Base-by-base conservation (phyloP, 2,797 vertebrate species). In the Cygnus olor region DNA sequence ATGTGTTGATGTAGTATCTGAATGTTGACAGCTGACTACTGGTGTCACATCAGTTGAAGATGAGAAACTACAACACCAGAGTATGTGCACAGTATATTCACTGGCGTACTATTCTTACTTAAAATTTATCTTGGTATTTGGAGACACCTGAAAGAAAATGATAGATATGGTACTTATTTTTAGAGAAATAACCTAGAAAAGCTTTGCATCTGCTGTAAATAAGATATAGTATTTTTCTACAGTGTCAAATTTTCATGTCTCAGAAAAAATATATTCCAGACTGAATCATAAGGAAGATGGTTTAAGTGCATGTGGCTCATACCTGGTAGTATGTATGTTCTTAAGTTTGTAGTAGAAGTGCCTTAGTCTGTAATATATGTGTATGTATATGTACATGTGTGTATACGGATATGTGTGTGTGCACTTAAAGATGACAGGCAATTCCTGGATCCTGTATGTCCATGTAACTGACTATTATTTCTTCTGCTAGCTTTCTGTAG, bases 41-140 rank as follows among this genome's bases (percentile, higher is more conserved):
- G 53, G 36, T 47, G 32, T 82, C 88, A 93, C 8, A 12, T 88
- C 78, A 86, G 6, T 32, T 85, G 56, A 28, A 78, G 64, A 95
- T 54, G n/a, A 92, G 86, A 96, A 96, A 93, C 42, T 60, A 53
- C 11, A 40, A 72, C 13, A 82, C 14, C 13, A 72, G 53, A 90
- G 18, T n/a, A 94, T 94, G 74, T 60, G 34, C 16, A 45, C 22
- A 8, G 47, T 42, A n/a, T 64, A 60, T 80, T 64, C 60, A 61
- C 6, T 77, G 76, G 42, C n/a, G 51, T 54, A 65, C 9, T 68
- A 78, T 76, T 51, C 32, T 88, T 81, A 51, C 66, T 89, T 89
- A 70, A 68, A 58, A 89, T 54, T 24, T 6, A 27, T 79, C 36
- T 64, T 68, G 36, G 4, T 57, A n/a, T 80, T 61, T 90, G 19